A percentile compares a stretch with the other conserved stretches of the same genome.
phyloP scores from a whole-genome alignment of 1,140 invertebrate genomes.

The Drosophila melanica region DNA sequence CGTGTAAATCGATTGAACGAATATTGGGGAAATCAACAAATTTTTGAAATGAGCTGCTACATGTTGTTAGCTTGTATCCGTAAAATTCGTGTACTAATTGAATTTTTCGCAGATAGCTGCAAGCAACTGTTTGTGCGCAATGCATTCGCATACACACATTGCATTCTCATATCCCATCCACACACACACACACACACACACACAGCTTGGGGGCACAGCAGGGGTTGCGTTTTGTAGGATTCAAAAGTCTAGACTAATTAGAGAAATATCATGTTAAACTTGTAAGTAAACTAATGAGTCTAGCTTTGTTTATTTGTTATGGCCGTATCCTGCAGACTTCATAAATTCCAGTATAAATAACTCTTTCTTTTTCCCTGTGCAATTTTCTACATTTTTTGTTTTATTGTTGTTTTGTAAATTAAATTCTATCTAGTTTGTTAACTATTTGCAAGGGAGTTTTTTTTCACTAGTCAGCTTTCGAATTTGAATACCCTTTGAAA shows the following conservation, averaged over 20 bases:
- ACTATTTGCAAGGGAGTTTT: too few relatives aligned
- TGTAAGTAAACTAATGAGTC: constrained; percentile 20
- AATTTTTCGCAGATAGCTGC: constrained; percentile 34
- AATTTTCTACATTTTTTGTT: too few relatives aligned
- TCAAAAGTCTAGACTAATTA: constrained; percentile 21
- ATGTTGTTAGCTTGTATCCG: constrained; percentile 14
- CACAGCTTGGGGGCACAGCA: background rate
- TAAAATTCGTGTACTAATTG: constrained; percentile 31
- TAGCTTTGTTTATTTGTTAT: background rate
- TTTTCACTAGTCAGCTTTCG: too few relatives aligned
- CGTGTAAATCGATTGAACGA: constrained; percentile 28
- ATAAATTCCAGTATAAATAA: background rate
- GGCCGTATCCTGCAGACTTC: background rate
- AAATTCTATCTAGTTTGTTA: too few relatives aligned
- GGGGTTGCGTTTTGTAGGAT: background rate
- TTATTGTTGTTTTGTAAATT: too few relatives aligned
- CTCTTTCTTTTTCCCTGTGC: background rate
- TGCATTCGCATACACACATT: background rate
- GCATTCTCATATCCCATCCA: background rate
- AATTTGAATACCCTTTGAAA: too few relatives aligned
- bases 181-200: background rate
- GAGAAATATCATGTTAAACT: constrained; percentile 19
- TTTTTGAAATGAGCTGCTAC: constrained; percentile 16
- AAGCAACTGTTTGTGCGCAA: constrained; percentile 2
- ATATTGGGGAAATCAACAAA: constrained; percentile 28